phyloP scores from a whole-genome alignment of 1,140 invertebrate genomes.

The Ostrea denselamellosa region DNA sequence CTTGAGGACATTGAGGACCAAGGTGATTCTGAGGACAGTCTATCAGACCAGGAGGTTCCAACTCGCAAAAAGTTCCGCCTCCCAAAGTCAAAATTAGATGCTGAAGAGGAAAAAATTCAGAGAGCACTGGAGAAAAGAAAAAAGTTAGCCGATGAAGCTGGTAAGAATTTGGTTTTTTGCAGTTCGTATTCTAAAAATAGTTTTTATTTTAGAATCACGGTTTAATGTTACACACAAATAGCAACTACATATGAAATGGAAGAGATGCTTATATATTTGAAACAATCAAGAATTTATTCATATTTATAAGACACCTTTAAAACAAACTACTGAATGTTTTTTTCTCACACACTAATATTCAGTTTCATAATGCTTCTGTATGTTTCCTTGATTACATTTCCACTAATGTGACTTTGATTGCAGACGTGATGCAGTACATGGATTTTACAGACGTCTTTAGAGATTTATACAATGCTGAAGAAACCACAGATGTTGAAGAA shows the following conservation, averaged over 20 bases:
- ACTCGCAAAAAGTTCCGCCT: background rate
- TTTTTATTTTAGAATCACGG: too few relatives aligned
- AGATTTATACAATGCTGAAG: conserved; percentile 21
- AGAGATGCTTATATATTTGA: too few relatives aligned
- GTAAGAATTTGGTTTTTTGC: background rate
- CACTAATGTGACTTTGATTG: background rate
- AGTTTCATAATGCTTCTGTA: too few relatives aligned
- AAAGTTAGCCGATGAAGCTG: background rate
- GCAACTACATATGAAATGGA: too few relatives aligned
- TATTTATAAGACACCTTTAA: too few relatives aligned
- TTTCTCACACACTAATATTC: too few relatives aligned
- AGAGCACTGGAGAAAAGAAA: background rate
- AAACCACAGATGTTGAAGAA: conserved; percentile 8
- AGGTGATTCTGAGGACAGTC: background rate
- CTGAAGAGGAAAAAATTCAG: background rate
- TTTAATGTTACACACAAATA: too few relatives aligned
- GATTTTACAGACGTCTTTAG: conserved; percentile 4
- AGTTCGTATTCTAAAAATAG: background rate
- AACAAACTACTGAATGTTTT: too few relatives aligned
- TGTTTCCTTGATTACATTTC: too few relatives aligned
- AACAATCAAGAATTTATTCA: too few relatives aligned
- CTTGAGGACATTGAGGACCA: conserved; percentile 45
- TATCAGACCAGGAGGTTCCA: background rate
- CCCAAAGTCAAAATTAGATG: conserved; percentile 1
- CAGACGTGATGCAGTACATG: background rate